Evolutionary conservation across 2,113 vertebrate genomes (phyloP).

Genomic region (Erythrolamprus reginae): DNA sequence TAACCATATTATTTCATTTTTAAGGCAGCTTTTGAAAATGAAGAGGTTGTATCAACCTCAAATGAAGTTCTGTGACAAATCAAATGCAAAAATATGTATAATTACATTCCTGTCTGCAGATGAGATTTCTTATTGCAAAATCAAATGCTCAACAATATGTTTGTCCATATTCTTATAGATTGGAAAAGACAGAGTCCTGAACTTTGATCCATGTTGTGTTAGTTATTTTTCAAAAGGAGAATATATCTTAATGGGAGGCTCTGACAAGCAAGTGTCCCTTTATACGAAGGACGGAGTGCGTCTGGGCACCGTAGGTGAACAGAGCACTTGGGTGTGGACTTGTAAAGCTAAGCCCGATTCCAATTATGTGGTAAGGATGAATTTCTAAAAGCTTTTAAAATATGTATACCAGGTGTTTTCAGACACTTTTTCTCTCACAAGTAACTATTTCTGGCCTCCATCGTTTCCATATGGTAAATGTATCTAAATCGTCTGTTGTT

Average conservation of each 20-base stretch:
- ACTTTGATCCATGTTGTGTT: conserved; percentile 92
- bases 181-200: conserved; percentile 86
- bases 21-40: background rate
- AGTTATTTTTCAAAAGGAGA: conserved; percentile 96
- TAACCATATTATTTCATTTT: background rate
- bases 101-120: background rate
- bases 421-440: background rate
- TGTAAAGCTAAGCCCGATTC: conserved; percentile 93
- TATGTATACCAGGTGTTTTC: background rate
- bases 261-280: conserved; percentile 91
- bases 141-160: background rate
- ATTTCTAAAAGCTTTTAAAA: background rate
- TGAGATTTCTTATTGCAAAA: background rate
- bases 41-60: background rate
- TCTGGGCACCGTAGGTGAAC: conserved; percentile 86
- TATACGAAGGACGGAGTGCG: conserved; percentile 93
- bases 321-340: conserved; percentile 92
- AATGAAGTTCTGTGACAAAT: background rate
- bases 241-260: conserved; percentile 91
- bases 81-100: background rate
- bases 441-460: background rate
- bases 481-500: background rate
- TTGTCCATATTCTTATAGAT: conserved; percentile 68
- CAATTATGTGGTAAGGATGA: conserved; percentile 88
- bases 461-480: background rate